phyloP scores from a whole-genome alignment of 37 sponge, comb jelly and placozoan species.

The Lycopodina hypogea region DNA sequence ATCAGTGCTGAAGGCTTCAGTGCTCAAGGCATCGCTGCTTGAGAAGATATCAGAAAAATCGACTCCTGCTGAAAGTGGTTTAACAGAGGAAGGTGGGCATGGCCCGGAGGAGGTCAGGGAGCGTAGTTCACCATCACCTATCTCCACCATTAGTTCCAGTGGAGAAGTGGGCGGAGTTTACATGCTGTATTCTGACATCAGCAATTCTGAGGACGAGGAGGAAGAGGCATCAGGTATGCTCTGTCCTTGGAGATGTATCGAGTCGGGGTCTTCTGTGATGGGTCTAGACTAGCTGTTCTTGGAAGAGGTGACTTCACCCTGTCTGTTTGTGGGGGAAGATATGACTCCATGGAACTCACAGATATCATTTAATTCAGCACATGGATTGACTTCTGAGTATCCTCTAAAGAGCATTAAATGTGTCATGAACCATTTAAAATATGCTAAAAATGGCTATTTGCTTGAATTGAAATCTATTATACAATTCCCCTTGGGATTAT shows the following conservation, averaged over 20 bases:
- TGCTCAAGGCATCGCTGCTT: conserved; percentile 32
- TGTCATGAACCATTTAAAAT: no score
- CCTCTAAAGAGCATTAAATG: no score
- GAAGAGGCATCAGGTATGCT: conserved; percentile 27
- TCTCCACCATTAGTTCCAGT: conserved; percentile 58
- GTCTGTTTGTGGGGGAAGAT: no score
- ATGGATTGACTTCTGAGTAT: no score
- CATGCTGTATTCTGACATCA: conserved; percentile 18
- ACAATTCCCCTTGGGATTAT: no score
- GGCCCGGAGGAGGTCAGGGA: conserved; percentile 14
- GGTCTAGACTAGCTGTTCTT: background rate
- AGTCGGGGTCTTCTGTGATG: conserved; percentile 11
- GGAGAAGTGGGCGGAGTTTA: conserved; percentile 57
- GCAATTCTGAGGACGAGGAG: conserved; percentile 15
- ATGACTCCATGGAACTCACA: no score
- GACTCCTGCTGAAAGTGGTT: background rate
- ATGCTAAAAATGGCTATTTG: no score
- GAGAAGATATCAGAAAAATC: conserved; percentile 38
- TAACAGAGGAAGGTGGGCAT: background rate
- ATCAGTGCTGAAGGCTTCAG: conserved; percentile 5
- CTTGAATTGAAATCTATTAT: no score
- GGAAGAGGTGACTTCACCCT: no score
- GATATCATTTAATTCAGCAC: no score
- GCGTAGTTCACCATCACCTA: conserved; percentile 21
- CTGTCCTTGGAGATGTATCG: no score